Conservation (phyloP, 2,797 vertebrate species). For the Remorina albescens region DNA sequence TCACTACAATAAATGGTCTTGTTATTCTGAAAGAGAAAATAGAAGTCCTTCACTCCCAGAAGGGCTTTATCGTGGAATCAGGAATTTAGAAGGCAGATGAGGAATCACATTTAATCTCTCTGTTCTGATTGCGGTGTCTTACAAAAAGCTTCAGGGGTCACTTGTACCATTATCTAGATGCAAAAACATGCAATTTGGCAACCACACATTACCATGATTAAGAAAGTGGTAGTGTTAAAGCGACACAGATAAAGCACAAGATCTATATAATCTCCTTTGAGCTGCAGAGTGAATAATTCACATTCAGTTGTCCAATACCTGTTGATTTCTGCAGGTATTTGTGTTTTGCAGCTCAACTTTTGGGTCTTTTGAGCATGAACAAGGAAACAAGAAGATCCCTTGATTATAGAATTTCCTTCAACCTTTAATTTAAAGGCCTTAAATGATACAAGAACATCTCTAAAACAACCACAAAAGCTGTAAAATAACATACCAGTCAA, state of each 20-base stretch:
- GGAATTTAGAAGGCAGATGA: background rate
- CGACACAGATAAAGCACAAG: background rate
- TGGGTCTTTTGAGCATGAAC: constrained; percentile 18
- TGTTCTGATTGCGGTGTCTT: constrained; percentile 5
- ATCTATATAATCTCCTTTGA: constrained; percentile 21
- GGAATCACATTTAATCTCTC: background rate
- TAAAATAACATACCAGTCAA: background rate
- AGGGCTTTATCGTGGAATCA: constrained; percentile 23
- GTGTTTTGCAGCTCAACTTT: constrained; percentile 6
- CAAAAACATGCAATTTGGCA: constrained; percentile 32
- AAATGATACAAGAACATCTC: constrained; percentile 22
- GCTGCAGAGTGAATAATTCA: constrained; percentile 14
- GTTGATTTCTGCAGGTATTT: constrained; percentile 23
- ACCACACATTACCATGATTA: constrained; percentile 11
- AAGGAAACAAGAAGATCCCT: background rate
- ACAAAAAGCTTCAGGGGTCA: constrained; percentile 25
- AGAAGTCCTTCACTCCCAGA: constrained; percentile 27
- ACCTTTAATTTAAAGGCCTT: constrained; percentile 14
- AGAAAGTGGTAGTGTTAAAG: constrained; percentile 29
- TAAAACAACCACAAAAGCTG: constrained; percentile 6
- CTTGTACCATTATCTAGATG: constrained; percentile 15
- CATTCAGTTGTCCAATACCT: constrained; percentile 4
- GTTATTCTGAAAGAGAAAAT: constrained; percentile 13
- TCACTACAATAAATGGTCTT: constrained; percentile 1
- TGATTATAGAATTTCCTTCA: constrained; percentile 15